Evolutionary conservation across 2,888 invertebrate genomes (phyloP).

Genomic region (Mamestra brassicae): DNA sequence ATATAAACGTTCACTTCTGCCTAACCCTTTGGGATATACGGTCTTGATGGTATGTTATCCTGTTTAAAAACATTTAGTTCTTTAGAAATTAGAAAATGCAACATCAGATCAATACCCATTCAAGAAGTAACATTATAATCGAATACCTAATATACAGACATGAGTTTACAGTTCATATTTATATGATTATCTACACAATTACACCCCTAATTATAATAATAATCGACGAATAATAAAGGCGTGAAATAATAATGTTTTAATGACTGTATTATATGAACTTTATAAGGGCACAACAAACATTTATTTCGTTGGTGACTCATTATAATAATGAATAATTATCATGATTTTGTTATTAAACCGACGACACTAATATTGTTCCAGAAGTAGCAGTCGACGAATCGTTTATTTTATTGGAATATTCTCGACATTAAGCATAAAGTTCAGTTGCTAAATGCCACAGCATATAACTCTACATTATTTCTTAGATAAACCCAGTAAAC

Average conservation of each 20-base stretch:
- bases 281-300: conserved; percentile 7
- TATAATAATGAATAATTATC: conserved; percentile 40
- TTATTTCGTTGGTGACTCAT: conserved; percentile 43
- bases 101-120: background rate
- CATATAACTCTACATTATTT: conserved; percentile 16
- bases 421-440: conserved; percentile 51
- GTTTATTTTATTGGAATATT: conserved; percentile 16
- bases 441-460: conserved; percentile 58
- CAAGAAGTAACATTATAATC: background rate
- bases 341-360: conserved; percentile 8
- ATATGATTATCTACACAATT: conserved; percentile 1
- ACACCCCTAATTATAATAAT: background rate
- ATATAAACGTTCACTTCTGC: background rate
- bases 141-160: background rate
- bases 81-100: background rate
- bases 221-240: conserved; percentile 6
- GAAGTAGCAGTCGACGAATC: background rate
- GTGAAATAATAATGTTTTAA: conserved; percentile 30
- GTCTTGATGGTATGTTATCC: background rate
- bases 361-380: conserved; percentile 1
- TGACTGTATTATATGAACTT: conserved; percentile 26
- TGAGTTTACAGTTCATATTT: background rate
- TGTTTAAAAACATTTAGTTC: background rate
- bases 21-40: background rate
- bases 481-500: conserved; percentile 18